phyloP scores from a whole-genome alignment of 2,113 vertebrate species.

The Paralichthys olivaceus region DNA sequence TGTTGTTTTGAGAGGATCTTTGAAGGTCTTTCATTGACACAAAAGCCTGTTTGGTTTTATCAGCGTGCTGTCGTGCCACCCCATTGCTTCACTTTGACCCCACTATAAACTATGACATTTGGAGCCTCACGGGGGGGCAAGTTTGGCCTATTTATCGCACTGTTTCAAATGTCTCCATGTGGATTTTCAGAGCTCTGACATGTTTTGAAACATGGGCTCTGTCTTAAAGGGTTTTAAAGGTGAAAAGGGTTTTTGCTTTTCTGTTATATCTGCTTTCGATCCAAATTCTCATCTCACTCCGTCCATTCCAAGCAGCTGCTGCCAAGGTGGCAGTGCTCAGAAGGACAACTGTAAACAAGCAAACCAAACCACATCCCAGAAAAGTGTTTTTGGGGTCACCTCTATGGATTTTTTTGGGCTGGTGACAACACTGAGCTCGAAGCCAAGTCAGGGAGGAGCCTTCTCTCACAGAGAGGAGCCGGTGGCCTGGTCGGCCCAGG shows the following conservation, averaged over 20 bases:
- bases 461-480: conserved; percentile 91
- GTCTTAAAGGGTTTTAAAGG: conserved; percentile 72
- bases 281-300: conserved; percentile 45
- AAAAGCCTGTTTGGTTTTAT: conserved; percentile 79
- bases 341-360: conserved; percentile 78
- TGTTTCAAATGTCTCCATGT: conserved; percentile 79
- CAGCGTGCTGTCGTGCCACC: conserved; percentile 79
- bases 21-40: conserved; percentile 83
- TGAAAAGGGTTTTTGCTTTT: conserved; percentile 60
- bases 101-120: conserved; percentile 83
- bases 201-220: conserved; percentile 65
- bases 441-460: conserved; percentile 95
- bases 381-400: conserved; percentile 92
- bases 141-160: conserved; percentile 79
- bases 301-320: conserved; percentile 59
- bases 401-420: conserved; percentile 89
- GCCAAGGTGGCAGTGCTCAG: conserved; percentile 69
- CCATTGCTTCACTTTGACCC: conserved; percentile 82
- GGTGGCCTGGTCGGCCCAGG: conserved; percentile 92
- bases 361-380: conserved; percentile 71
- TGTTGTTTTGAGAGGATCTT: conserved; percentile 63
- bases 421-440: conserved; percentile 92
- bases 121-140: conserved; percentile 75
- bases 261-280: conserved; percentile 56
- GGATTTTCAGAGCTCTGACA: conserved; percentile 74